Evolutionary conservation across 2,113 vertebrate genomes (phyloP).

Genomic region (Sylvicapra grimmia): DNA sequence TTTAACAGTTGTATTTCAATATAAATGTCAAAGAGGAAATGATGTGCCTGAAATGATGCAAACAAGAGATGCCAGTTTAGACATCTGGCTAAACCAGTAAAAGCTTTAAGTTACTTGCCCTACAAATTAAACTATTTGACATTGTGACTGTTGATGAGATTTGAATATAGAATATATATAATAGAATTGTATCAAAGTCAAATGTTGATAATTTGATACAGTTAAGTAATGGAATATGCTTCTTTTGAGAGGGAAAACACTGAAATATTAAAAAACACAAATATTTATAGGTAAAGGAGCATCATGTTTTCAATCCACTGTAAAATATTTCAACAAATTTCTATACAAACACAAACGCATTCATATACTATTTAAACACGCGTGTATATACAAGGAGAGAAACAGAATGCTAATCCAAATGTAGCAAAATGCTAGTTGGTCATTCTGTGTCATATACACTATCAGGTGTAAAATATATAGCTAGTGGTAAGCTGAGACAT

Average conservation of each 20-base stretch:
- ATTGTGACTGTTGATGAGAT: not conserved
- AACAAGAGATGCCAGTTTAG: not conserved
- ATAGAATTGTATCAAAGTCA: not conserved
- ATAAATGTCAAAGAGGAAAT: not conserved
- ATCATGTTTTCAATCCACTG: not conserved
- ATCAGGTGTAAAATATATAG: not conserved
- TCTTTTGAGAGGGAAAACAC: accelerated
- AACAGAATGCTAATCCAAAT: not conserved
- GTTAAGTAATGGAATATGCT: not conserved
- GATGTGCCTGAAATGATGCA: not conserved
- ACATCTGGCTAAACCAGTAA: not conserved
- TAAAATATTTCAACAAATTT: not conserved
- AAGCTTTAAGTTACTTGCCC: not conserved
- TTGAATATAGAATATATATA: not conserved
- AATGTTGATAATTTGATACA: not conserved
- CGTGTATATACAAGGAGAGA: not conserved
- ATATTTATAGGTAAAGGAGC: not conserved
- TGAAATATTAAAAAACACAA: not conserved
- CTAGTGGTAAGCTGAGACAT: not conserved
- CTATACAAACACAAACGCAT: not conserved
- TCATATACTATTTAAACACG: not conserved
- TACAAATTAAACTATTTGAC: not conserved
- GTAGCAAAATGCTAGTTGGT: not conserved
- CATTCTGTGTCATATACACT: not conserved
- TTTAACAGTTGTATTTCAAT: not conserved